Percentiles rank a stretch among this genome's conserved stretches.
Evolutionary conservation across 2,797 vertebrate genomes (phyloP).

Genomic region (Cirrhinus molitorella): DNA sequence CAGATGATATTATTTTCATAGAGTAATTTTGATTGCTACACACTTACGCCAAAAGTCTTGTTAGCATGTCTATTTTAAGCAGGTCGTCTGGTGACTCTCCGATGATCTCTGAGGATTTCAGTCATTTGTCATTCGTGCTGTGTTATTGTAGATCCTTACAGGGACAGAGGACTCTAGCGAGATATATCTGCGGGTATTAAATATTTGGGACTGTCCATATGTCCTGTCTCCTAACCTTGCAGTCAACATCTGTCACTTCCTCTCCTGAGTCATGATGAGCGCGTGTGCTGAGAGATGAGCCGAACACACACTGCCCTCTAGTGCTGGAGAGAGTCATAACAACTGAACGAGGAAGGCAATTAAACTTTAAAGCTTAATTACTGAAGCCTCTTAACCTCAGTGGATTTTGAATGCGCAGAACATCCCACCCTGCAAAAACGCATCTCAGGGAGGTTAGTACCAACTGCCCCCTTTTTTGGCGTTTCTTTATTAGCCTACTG

Average conservation of each 20-base stretch:
- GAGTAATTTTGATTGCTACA: neutral
- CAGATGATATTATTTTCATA: neutral
- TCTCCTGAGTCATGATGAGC: neutral
- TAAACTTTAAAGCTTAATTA: neutral
- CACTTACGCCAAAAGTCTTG: neutral
- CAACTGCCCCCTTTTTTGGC: too few species aligned
- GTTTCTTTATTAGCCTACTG: too few species aligned
- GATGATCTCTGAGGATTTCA: slow-evolving; percentile 11
- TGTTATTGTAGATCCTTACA: neutral
- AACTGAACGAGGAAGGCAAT: neutral
- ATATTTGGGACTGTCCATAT: slow-evolving; percentile 14
- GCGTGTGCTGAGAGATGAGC: neutral
- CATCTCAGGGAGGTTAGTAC: too few species aligned
- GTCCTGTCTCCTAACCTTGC: slow-evolving; percentile 18
- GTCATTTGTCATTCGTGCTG: neutral
- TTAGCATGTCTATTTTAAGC: neutral
- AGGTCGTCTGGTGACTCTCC: neutral
- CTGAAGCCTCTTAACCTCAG: neutral
- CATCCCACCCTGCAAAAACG: too few species aligned
- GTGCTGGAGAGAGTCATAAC: neutral
- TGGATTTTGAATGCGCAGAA: neutral
- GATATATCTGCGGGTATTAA: neutral
- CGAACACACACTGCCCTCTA: slow-evolving; percentile 17
- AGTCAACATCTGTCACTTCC: slow-evolving; percentile 38
- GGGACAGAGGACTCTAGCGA: neutral